phyloP scores from a whole-genome alignment of 2,797 vertebrate genomes.

The Podargus strigoides region DNA sequence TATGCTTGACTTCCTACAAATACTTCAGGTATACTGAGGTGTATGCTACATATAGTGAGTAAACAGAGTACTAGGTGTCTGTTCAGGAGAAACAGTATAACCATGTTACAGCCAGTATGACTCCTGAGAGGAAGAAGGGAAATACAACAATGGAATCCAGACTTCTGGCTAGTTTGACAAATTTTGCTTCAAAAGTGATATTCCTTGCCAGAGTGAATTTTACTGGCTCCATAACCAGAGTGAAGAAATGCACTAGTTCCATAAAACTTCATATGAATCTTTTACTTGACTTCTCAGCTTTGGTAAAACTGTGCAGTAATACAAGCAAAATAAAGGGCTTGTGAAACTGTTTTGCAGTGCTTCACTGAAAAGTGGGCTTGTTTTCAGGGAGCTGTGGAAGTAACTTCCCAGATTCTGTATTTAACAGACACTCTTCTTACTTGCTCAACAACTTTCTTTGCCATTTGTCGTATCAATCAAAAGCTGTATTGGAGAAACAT shows the following conservation, averaged over 20 bases:
- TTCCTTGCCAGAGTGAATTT: slow-evolving; percentile 3
- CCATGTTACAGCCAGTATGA: not conserved
- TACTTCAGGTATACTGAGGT: no score
- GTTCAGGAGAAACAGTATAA: not conserved
- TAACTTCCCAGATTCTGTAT: not conserved
- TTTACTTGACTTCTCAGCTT: slow-evolving; percentile 22
- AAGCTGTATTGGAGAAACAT: not conserved
- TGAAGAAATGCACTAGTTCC: not conserved
- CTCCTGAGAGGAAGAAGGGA: slow-evolving; percentile 12
- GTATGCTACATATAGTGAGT: no score
- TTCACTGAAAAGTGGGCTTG: not conserved
- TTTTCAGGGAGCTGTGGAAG: slow-evolving; percentile 4
- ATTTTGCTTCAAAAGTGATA: slow-evolving; percentile 1
- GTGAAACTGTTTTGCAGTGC: not conserved
- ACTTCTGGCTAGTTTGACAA: slow-evolving; percentile 8
- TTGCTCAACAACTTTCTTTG: not conserved
- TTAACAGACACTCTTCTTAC: not conserved
- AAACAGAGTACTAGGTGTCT: not conserved
- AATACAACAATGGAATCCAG: slow-evolving; percentile 25
- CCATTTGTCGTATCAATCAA: not conserved
- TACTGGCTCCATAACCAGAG: not conserved
- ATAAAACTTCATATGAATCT: slow-evolving; percentile 13
- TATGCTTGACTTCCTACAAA: not conserved
- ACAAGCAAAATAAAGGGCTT: not conserved
- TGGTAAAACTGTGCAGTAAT: slow-evolving; percentile 1